These are phyloP conservation scores for Sussaba pulchella DNA, from an alignment of 2,888 invertebrate species.

Conservation along the genomic window DNA sequence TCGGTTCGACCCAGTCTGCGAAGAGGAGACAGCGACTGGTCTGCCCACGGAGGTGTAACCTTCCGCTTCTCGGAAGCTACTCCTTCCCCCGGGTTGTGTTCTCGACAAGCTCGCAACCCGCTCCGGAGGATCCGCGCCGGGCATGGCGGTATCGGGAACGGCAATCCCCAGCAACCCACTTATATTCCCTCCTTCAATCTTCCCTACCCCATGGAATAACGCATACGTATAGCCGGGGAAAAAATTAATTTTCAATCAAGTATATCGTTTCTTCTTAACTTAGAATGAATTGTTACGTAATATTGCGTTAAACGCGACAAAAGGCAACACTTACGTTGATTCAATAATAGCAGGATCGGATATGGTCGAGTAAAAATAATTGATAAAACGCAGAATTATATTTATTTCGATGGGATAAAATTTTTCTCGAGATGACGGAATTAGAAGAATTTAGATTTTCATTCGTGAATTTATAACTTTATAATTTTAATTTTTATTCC, in stretches of 20 bases:
- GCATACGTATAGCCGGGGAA: background rate
- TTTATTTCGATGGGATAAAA: too few relatives aligned
- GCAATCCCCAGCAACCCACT: slow-evolving; percentile 4
- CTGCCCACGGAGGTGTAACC: slow-evolving; percentile 72
- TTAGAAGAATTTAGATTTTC: too few relatives aligned
- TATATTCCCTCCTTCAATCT: background rate
- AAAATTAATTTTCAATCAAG: background rate
- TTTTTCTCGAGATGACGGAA: too few relatives aligned
- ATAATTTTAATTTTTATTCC: too few relatives aligned
- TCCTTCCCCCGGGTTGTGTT: slow-evolving; percentile 9
- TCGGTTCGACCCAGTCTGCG: slow-evolving; percentile 68
- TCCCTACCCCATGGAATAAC: background rate
- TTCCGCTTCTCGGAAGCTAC: slow-evolving; percentile 73
- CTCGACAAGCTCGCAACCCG: slow-evolving; percentile 18
- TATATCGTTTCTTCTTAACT: background rate
- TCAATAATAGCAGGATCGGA: too few relatives aligned
- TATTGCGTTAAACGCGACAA: background rate
- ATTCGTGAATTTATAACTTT: too few relatives aligned
- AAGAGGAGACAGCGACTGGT: slow-evolving; percentile 60
- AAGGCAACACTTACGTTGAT: too few relatives aligned
- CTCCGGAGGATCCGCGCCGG: slow-evolving; percentile 1
- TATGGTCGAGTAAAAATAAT: too few relatives aligned
- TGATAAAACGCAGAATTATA: too few relatives aligned
- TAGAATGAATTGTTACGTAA: background rate
- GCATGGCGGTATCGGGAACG: slow-evolving; percentile 8